A percentile compares a stretch with the other conserved stretches of the same genome.
Evolutionary conservation across 2,113 vertebrate species (phyloP).

Genomic region (Sterrhoptilus dennistouni): DNA sequence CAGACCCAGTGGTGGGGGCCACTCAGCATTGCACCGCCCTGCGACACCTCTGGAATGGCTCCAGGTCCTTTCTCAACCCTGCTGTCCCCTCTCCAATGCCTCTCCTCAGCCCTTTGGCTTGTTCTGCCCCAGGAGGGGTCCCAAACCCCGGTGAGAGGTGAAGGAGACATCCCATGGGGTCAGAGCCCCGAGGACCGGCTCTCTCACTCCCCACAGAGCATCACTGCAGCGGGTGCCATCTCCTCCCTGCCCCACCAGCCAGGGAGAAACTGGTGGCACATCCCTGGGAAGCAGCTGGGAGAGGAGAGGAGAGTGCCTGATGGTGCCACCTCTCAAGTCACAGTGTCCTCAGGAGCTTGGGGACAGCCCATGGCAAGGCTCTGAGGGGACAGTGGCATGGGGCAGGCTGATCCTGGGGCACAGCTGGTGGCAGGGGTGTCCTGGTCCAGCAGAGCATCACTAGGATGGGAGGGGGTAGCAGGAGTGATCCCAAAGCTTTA

Average conservation of each 20-base stretch:
- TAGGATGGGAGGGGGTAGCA: background rate
- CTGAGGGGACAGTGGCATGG: accelerated
- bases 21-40: background rate
- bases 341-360: accelerated
- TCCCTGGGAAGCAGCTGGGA: background rate
- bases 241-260: no score
- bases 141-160: accelerated
- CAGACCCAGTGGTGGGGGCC: no score
- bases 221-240: background rate
- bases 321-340: background rate
- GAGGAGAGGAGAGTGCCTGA: accelerated
- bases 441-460: background rate
- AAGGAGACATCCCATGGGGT: background rate
- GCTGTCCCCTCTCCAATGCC: accelerated
- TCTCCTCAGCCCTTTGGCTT: background rate
- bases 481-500: background rate
- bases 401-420: background rate
- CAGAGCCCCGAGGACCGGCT: background rate
- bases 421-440: background rate
- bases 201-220: background rate
- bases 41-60: background rate
- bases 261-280: accelerated
- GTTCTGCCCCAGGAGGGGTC: background rate
- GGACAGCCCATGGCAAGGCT: background rate
- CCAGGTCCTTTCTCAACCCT: background rate